Percentiles rank a stretch among this genome's conserved stretches.
Conservation (phyloP, 2,888 invertebrate species). For the Perizoma flavofasciatum region DNA sequence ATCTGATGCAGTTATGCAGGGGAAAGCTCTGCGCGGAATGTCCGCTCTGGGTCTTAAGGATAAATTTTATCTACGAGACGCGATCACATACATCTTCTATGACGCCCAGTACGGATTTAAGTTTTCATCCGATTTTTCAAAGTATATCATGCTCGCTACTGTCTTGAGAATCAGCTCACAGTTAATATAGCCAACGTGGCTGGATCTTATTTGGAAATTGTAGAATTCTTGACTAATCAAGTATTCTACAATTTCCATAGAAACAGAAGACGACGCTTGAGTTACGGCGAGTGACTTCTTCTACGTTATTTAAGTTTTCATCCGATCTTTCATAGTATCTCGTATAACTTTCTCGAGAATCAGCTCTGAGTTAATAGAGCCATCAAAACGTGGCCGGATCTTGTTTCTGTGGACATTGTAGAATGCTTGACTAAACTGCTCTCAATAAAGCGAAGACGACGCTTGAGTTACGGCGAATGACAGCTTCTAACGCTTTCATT, state of each 20-base stretch:
- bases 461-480: conserved; percentile 1
- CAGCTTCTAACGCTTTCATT: not conserved
- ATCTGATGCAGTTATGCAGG: conserved; percentile 18
- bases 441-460: conserved; percentile 2
- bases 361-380: not conserved
- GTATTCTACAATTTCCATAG: conserved; percentile 3
- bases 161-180: no score
- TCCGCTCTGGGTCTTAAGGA: not conserved
- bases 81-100: no score
- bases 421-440: conserved; percentile 10
- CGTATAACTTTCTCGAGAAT: no score
- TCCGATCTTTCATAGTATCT: no score
- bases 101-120: no score
- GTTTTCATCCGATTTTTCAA: no score
- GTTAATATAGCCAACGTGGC: conserved; percentile 1
- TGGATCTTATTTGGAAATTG: conserved; percentile 8
- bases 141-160: no score
- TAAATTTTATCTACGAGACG: no score
- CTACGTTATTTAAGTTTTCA: no score
- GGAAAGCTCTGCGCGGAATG: conserved; percentile 18
- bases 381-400: conserved; percentile 1
- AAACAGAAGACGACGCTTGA: conserved; percentile 6
- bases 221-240: conserved; percentile 9
- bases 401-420: conserved; percentile 11
- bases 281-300: not conserved